Base-by-base conservation (phyloP, 2,113 vertebrate species). In the Turnix velox region DNA sequence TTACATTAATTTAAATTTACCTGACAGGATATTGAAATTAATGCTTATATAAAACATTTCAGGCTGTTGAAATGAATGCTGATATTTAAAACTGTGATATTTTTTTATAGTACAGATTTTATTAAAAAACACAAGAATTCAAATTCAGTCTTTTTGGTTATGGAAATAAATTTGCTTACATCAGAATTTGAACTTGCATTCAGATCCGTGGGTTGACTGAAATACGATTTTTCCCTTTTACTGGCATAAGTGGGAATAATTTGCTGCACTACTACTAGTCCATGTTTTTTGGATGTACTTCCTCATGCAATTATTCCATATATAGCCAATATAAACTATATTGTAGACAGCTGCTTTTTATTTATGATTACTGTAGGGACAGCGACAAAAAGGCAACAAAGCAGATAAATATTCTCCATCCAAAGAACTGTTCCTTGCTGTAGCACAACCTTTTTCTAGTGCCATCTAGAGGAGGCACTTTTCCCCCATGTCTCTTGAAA, bases 361-460 rank as follows among this genome's bases (percentile, higher is more conserved):
- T 4, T 3, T 31, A 9, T 13, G 19, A 20, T 48, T 14, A 3
- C 24, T 14, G 24, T 10, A 6, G 0, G 3, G 42, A 10, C 9
- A 10, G 67, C 39, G 31, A 61, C 3, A 35, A 33, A 84, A 84
- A 61, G 14, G 16, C n/a, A 31, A 39, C 3, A 12, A 59, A 46
- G 0, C 9, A 12, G 11, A 31, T 31, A 37, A 86, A 86, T 17
- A 62, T 31, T 55, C 37, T 49, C 18, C 59, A 24, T 58, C 7
- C 14, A 8, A n/a, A 74, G 76, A 71, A 25, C 27, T 12, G 13
- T 3, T 59, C 12, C 63, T 69, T 37, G 28, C 62, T 46, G 5
- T 10, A 73, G 12, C 69, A 42, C 59, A 72, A 25, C 61, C 37
- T 52, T 67, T 84, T 88, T 18, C 18, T 39, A 7, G 39, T 85